A percentile compares a stretch with the other conserved stretches of the same genome.
Evolutionary conservation across 2,797 vertebrate species (phyloP).

Genomic region (Tokudaia tokunoshimensis): DNA sequence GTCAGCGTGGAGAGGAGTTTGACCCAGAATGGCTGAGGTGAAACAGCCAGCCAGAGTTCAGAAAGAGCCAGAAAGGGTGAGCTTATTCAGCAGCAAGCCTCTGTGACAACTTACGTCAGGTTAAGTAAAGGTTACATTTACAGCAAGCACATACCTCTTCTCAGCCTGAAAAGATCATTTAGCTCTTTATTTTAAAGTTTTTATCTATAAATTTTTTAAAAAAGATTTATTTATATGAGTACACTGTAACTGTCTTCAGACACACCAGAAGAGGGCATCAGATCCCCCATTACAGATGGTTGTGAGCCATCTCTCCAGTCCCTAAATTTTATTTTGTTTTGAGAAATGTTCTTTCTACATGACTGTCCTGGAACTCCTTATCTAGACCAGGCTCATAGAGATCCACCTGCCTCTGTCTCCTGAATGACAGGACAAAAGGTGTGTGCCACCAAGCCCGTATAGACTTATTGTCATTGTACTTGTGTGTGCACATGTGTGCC

Average conservation of each 20-base stretch:
- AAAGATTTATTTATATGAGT: too few relatives aligned
- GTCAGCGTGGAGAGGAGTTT: not conserved
- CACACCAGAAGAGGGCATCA: too few relatives aligned
- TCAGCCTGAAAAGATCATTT: not conserved
- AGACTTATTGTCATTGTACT: not conserved
- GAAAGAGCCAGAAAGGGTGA: not conserved
- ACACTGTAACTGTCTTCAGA: too few relatives aligned
- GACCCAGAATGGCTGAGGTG: not conserved
- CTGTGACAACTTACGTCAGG: not conserved
- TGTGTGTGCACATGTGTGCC: not conserved
- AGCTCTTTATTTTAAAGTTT: not conserved
- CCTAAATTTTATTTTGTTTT: not conserved
- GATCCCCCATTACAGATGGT: too few relatives aligned
- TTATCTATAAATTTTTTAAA: not conserved
- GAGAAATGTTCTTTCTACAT: not conserved
- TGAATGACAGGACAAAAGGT: not conserved
- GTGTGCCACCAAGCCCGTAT: rapidly evolving
- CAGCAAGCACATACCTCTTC: not conserved
- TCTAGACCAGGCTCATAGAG: not conserved
- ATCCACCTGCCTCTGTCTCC: not conserved
- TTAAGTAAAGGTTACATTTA: not conserved
- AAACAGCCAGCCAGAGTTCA: too few relatives aligned
- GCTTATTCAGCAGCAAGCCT: not conserved
- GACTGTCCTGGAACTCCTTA: not conserved
- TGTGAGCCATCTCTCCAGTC: too few relatives aligned